Conservation (phyloP, 2,797 vertebrate species). For the Epinephelus awoara region DNA sequence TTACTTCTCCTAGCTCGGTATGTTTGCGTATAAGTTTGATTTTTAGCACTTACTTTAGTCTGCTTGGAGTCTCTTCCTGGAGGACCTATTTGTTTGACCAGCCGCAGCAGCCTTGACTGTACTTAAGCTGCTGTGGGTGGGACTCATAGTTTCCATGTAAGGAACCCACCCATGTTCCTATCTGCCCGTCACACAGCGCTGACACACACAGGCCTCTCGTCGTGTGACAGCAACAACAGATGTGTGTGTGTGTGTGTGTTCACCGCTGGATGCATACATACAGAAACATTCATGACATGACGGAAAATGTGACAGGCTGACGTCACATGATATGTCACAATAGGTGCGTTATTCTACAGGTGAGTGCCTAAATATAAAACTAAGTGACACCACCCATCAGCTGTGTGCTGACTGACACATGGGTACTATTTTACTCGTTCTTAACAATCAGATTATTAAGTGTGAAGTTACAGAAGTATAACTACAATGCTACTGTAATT, state of each 20-base stretch:
- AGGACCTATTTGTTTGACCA: not conserved
- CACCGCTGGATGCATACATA: not conserved
- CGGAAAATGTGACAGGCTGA: conserved; percentile 50
- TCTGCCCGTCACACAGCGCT: not conserved
- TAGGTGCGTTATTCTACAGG: not conserved
- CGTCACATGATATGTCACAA: not conserved
- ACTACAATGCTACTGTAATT: too few relatives aligned
- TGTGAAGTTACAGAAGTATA: too few relatives aligned
- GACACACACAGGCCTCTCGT: not conserved
- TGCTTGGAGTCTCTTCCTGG: conserved; percentile 44
- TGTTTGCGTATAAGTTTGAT: not conserved
- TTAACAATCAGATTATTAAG: too few relatives aligned
- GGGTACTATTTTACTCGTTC: too few relatives aligned
- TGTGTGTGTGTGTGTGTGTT: not conserved
- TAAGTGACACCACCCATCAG: not conserved
- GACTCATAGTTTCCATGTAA: conserved; percentile 71
- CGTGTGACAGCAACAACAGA: conserved; percentile 28
- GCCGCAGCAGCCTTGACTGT: not conserved
- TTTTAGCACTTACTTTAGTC: conserved; percentile 67
- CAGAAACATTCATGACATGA: not conserved
- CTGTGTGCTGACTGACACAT: too few relatives aligned
- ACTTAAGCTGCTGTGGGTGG: conserved; percentile 68
- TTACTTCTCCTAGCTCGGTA: too few relatives aligned
- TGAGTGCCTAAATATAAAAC: not conserved
- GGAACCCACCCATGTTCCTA: conserved; percentile 40